Conservation (phyloP, 2,888 invertebrate genomes). For the Latrodectus hesperus region DNA sequence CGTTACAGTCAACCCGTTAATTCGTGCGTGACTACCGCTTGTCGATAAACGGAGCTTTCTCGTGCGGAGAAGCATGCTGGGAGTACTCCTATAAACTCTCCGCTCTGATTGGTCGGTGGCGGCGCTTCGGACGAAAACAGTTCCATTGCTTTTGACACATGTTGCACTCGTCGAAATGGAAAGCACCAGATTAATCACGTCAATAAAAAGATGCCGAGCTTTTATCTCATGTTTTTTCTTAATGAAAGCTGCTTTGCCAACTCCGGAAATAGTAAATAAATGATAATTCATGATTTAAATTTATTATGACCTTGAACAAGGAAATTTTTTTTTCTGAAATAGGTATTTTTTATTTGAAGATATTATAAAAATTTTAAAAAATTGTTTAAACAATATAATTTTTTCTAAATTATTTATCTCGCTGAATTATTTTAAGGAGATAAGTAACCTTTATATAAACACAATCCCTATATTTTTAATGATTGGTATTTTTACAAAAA, state of each 20-base stretch:
- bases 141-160: constrained; percentile 66
- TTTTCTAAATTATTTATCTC: too few species aligned
- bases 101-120: constrained; percentile 44
- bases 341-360: too few species aligned
- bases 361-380: too few species aligned
- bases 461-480: too few species aligned
- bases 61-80: constrained; percentile 51
- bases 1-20: constrained; percentile 16
- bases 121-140: constrained; percentile 61
- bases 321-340: too few species aligned
- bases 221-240: background rate
- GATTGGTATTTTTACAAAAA: too few species aligned
- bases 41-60: constrained; percentile 22
- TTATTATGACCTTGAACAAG: too few species aligned
- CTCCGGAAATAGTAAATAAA: too few species aligned
- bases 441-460: too few species aligned
- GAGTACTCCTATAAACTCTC: constrained; percentile 31
- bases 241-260: background rate
- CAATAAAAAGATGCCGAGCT: constrained; percentile 29
- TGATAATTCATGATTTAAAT: too few species aligned
- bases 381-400: too few species aligned
- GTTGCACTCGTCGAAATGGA: constrained; percentile 40
- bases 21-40: constrained; percentile 28
- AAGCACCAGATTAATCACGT: constrained; percentile 44
- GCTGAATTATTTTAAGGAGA: too few species aligned